Evolutionary conservation across 1,140 invertebrate species (phyloP), one percentile per base, ranked within the genome.

Genomic region (Condylostylus longicornis): DNA sequence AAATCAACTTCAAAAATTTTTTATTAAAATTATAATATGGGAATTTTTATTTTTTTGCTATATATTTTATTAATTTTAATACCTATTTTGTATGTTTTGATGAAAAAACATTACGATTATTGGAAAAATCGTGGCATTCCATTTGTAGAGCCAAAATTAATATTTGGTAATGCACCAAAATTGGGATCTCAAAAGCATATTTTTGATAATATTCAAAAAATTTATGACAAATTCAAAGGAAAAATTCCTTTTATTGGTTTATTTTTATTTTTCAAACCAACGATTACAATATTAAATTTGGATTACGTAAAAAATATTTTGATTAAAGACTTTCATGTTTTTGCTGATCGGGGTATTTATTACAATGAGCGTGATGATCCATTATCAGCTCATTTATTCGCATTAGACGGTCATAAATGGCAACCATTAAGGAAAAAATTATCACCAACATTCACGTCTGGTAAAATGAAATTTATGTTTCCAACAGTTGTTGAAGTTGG

Each of bases 381-480:
- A 3, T 27, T 74, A 18, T 56, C 58, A n/a, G 62, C 53, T n/a
- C 63, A 71, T 50, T 45, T 72, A 18, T 69, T 71, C 38, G 61
- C 61, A 9, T 43, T 67, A 35, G 54, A 61, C 31, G 71, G 67
- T 4, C 51, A 66, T 12, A 55, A 59, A 13, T 80, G 77, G 77
- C 67, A 67, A 45, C 53, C 67, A 27, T 65, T 78, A 41, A 58
- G 76, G 27, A 56, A 63, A 14, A 70, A 75, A 40, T 59, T 78
- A 22, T 72, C 71, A 32, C 71, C 73, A 4, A 68, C 67, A 2
- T 78, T 79, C 44, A 75, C 71, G 2, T 58, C 65, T 1, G 65
- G 64, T 7, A 72, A 72, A 50, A 60, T 76, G 40, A 68, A 65
- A 47, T 58, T 56, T 34, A 67, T 74, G 51, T 57, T 61, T 22